Percentiles rank a stretch among this genome's conserved stretches.
These are phyloP conservation scores for Synaphobranchus kaupii DNA, from an alignment of 2,797 vertebrate species.

Conservation along the genomic window DNA sequence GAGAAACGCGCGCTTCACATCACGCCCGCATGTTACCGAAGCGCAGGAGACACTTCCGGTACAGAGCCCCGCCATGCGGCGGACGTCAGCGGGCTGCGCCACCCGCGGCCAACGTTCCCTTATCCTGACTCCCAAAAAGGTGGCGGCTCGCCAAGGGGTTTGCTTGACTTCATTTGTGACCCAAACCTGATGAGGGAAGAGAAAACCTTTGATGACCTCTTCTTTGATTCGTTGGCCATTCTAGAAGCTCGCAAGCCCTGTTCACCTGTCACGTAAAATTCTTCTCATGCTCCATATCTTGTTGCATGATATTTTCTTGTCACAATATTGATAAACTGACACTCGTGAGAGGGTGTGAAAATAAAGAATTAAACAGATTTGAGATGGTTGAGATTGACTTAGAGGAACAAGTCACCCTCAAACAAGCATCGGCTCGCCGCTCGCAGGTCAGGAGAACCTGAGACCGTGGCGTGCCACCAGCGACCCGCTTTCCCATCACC, in stretches of 20 bases:
- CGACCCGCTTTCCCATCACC: background rate
- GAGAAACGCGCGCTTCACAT: background rate
- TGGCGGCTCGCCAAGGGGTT: background rate
- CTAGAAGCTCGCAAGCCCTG: background rate
- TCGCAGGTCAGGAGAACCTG: background rate
- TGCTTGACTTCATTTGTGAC: background rate
- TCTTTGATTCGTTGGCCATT: background rate
- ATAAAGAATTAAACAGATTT: background rate
- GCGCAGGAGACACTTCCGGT: background rate
- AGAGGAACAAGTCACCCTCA: background rate
- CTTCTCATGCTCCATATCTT: background rate
- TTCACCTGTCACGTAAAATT: background rate
- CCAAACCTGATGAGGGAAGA: background rate
- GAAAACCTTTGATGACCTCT: background rate
- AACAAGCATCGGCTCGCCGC: background rate
- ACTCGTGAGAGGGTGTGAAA: background rate
- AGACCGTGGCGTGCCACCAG: background rate
- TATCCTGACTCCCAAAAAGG: background rate
- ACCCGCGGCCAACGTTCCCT: background rate
- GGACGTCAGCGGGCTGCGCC: background rate
- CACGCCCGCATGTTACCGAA: background rate
- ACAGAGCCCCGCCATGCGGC: background rate
- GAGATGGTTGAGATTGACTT: background rate
- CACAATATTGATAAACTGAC: no score
- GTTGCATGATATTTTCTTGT: background rate